Evolutionary conservation across 2,797 vertebrate genomes (phyloP).

Genomic region (Eulemur mongoz): DNA sequence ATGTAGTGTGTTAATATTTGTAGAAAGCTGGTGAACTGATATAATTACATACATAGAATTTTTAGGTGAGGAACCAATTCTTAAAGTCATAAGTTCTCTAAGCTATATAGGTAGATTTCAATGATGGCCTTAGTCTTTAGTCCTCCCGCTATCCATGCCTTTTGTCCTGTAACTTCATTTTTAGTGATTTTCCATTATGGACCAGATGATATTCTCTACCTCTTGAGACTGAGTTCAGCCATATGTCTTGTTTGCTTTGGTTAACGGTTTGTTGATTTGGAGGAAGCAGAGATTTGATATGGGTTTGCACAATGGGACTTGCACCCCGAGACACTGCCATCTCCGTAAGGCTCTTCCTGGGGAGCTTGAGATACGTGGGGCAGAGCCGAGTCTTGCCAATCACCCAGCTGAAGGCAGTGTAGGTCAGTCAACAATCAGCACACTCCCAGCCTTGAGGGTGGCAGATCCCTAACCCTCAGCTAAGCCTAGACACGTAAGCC

Average conservation of each 20-base stretch:
- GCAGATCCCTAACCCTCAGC: no score
- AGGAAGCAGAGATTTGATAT: background rate
- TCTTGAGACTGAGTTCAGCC: background rate
- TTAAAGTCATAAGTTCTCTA: background rate
- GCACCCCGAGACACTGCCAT: no score
- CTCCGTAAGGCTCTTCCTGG: background rate
- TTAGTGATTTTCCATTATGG: background rate
- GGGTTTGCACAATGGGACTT: background rate
- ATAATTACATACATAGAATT: background rate
- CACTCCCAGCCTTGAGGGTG: fast-evolving
- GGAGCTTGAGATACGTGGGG: background rate
- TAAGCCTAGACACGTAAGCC: background rate
- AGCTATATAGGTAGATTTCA: background rate
- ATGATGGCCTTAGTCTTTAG: background rate
- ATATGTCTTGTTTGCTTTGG: background rate
- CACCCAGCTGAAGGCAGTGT: background rate
- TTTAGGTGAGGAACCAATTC: background rate
- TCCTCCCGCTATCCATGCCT: background rate
- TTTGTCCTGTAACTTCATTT: background rate
- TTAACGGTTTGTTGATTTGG: background rate
- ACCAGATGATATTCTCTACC: background rate
- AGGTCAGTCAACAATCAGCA: background rate
- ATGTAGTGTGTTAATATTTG: background rate
- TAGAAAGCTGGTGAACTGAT: background rate
- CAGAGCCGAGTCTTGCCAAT: background rate